Percentiles rank a stretch among this genome's conserved stretches.
Conservation (phyloP, 2,797 vertebrate species). For the Antennarius maculatus region DNA sequence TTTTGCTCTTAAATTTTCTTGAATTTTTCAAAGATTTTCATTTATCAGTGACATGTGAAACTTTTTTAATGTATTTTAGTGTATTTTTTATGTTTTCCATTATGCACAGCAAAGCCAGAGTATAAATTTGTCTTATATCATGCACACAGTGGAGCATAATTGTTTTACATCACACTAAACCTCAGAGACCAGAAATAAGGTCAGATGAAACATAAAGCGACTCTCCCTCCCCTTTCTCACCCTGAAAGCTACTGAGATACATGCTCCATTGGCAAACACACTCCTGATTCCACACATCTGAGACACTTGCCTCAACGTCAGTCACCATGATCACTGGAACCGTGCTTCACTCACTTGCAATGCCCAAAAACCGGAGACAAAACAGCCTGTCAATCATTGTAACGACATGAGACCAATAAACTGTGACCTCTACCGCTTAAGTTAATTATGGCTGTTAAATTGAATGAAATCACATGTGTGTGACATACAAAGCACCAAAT, state of each 20-base stretch:
- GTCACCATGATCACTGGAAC: conserved; percentile 19
- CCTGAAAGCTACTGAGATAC: conserved; percentile 24
- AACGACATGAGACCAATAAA: conserved; percentile 13
- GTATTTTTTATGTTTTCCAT: neutral
- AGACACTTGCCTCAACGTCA: conserved; percentile 19
- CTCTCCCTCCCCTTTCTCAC: conserved; percentile 21
- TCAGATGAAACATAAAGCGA: conserved; percentile 56
- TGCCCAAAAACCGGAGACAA: conserved; percentile 34
- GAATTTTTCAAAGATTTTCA: too few relatives aligned
- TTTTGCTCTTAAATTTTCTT: too few relatives aligned
- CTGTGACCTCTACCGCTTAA: neutral
- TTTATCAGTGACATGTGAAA: too few relatives aligned
- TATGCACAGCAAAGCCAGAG: conserved; percentile 12
- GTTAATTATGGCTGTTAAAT: neutral
- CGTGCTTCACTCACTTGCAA: conserved; percentile 15
- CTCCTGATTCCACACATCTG: conserved; percentile 32
- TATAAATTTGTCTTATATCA: conserved; percentile 52
- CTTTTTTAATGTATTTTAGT: too few relatives aligned
- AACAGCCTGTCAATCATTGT: conserved; percentile 2
- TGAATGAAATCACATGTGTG: neutral
- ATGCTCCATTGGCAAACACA: conserved; percentile 25
- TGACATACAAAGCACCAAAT: neutral
- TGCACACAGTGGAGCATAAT: conserved; percentile 31
- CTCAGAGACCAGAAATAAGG: conserved; percentile 50
- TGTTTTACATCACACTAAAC: conserved; percentile 43